Evolutionary conservation across 2,888 invertebrate genomes (phyloP), one percentile per base, ranked within the genome.

Genomic region (Norana najaformis): DNA sequence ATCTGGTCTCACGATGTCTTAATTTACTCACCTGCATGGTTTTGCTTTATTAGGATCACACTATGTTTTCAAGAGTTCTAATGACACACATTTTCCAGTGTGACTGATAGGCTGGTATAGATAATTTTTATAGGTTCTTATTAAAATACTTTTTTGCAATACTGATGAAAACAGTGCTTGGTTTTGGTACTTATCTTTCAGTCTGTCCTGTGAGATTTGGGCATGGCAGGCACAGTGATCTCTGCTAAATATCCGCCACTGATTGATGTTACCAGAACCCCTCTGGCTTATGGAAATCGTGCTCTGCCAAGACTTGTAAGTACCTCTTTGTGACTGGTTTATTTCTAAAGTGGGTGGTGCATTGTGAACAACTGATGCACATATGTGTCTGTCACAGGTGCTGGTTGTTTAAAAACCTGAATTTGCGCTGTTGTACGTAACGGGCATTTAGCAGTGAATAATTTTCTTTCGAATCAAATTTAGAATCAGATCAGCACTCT

Each of bases 181-280:
- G 47, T 47, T 47, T 47, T 47, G 47, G 23, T 47, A 23, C 47
- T 47, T 47, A 23, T 47, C 47, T 47, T 88, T 88, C 88, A 35
- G 37, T 88, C 38, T 36, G 38, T 23, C 38, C 8, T 4, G 38
- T 3, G 1, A 34, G 69, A 69, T 16, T 69, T 69, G 69, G 90
- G 11, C 37, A 95, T 95, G 94, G 94, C 95, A 36, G 91, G 93
- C 20, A 94, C 94, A 47, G 93, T 94, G 36, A 95, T 95, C 89
- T 94, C 95, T 82, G 94, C 95, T 36, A 93, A 94, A 91, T 94
- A 94, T 92, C 95, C 95, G 36, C 94, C 95, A 34, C 93, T 94
- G 41, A 94, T 95, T 88, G 95, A 95, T 92, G 93, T 93, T 39
- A 94, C 95, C 34, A 93, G 93, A 91, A 94, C 94, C 83, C 94